Evolutionary conservation across 2,797 vertebrate species (phyloP).

Genomic region (Clarias laeviceps): DNA sequence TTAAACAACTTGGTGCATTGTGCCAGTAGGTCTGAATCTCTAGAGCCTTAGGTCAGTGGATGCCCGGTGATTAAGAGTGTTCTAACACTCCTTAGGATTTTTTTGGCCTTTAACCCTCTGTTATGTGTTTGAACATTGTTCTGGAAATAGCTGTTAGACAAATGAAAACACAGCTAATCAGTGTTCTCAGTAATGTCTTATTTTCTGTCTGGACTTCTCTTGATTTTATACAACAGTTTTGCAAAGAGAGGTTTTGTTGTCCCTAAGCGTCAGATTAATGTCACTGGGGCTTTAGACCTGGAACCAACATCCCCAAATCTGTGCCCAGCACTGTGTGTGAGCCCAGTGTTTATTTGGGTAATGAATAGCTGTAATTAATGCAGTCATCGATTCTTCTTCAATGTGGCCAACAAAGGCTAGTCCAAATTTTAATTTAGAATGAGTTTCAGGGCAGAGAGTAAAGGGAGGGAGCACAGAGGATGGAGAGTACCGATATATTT

Average conservation of each 20-base stretch:
- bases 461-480: slow-evolving; percentile 64
- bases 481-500: slow-evolving; percentile 65
- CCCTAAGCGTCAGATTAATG: slow-evolving; percentile 92
- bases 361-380: slow-evolving; percentile 99
- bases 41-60: not conserved
- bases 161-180: not conserved
- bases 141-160: not conserved
- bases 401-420: slow-evolving; percentile 87
- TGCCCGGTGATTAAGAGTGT: not conserved
- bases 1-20: not conserved
- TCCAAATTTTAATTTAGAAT: slow-evolving; percentile 96
- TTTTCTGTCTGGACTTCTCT: not conserved
- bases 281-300: slow-evolving; percentile 77
- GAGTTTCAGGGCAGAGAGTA: slow-evolving; percentile 73
- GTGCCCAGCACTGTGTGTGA: slow-evolving; percentile 84
- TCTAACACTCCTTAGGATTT: not conserved
- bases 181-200: not conserved
- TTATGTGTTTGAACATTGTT: not conserved
- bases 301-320: slow-evolving; percentile 74
- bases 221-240: slow-evolving; percentile 21
- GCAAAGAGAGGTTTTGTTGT: slow-evolving; percentile 54
- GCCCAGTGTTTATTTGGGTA: slow-evolving; percentile 93
- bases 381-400: slow-evolving; percentile 89
- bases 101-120: not conserved
- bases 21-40: not conserved